Conservation (phyloP, 2,113 vertebrate species). For the Sylvilagus bachmani region DNA sequence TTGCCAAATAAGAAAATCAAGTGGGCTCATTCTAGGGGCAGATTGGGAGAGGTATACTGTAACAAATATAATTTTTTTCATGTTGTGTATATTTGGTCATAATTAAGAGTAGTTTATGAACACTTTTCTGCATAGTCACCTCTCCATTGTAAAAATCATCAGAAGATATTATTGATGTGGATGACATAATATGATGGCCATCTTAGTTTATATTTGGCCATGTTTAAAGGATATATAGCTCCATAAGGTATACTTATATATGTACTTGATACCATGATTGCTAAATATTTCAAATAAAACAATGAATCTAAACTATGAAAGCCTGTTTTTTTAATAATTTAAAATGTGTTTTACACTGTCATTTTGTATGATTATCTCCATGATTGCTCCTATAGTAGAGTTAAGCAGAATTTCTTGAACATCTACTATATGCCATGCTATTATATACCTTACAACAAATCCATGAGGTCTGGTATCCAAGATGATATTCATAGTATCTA, state of each 20-base stretch:
- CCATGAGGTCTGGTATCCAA: not conserved
- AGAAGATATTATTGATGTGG: not conserved
- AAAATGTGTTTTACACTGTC: not conserved
- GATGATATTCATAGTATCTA: no score
- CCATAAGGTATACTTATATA: not conserved
- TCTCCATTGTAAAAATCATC: not conserved
- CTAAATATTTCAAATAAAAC: not conserved
- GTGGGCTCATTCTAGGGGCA: not conserved
- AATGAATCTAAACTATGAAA: not conserved
- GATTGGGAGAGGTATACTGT: not conserved
- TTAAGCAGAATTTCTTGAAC: not conserved
- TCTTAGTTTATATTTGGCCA: not conserved
- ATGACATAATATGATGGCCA: not conserved
- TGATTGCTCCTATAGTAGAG: not conserved
- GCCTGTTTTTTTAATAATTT: not conserved
- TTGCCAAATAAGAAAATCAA: not conserved
- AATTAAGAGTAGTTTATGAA: not conserved
- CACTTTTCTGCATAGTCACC: not conserved
- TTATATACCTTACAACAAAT: not conserved
- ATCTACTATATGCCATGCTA: not conserved
- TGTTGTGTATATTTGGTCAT: not conserved
- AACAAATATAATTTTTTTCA: slow-evolving; percentile 13
- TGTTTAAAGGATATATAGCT: not conserved
- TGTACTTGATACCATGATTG: not conserved
- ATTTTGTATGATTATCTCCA: not conserved